phyloP scores from a whole-genome alignment of 1,140 invertebrate genomes.

The Plutomurus gul region DNA sequence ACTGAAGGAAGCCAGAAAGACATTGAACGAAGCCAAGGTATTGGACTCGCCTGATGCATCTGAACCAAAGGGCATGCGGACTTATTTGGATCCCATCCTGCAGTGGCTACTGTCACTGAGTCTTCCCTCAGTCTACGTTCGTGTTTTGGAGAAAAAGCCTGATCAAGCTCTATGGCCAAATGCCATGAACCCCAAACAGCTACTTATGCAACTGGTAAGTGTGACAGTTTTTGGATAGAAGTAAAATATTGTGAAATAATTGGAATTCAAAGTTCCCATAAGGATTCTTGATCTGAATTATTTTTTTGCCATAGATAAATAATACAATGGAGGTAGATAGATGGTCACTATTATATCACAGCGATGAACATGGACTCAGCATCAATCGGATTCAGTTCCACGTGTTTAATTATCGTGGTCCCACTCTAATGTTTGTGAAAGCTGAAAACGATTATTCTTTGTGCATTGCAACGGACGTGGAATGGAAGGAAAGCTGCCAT shows the following conservation, averaged over 20 bases:
- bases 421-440: conserved; percentile 76
- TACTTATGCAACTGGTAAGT: conserved; percentile 57
- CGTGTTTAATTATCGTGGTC: conserved; percentile 80
- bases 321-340: not conserved
- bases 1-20: conserved; percentile 12
- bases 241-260: too few relatives aligned
- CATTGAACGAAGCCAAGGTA: not conserved
- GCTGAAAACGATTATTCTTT: conserved; percentile 71
- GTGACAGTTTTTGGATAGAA: conserved; percentile 64
- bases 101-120: conserved; percentile 77
- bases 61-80: not conserved
- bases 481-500: conserved; percentile 82
- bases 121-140: conserved; percentile 62
- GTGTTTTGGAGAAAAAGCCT: conserved; percentile 67
- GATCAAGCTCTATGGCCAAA: conserved; percentile 57
- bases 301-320: conserved; percentile 17
- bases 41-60: not conserved
- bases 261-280: too few relatives aligned
- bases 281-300: not conserved
- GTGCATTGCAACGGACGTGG: conserved; percentile 75
- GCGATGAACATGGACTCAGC: conserved; percentile 79
- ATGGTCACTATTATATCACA: conserved; percentile 83
- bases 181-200: conserved; percentile 35
- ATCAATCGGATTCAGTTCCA: conserved; percentile 86
- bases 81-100: conserved; percentile 32